phyloP scores from a whole-genome alignment of 2,797 vertebrate species.

The Centropyge bicolor region DNA sequence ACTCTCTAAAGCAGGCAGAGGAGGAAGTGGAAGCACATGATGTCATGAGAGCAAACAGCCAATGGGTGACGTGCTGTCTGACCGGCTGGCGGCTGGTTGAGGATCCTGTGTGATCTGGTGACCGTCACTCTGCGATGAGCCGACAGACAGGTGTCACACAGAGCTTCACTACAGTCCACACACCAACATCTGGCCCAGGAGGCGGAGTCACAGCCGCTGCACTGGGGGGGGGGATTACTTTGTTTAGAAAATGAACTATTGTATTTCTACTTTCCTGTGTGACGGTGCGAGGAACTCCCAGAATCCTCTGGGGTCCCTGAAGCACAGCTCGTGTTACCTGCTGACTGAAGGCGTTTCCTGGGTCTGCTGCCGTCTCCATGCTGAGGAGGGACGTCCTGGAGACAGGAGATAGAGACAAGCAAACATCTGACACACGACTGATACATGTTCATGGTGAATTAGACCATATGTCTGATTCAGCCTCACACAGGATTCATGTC shows the following conservation, averaged over 20 bases:
- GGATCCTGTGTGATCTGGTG: conserved; percentile 40
- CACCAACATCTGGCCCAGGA: conserved; percentile 42
- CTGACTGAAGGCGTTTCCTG: background rate
- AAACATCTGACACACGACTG: too few relatives aligned
- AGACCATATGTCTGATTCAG: too few relatives aligned
- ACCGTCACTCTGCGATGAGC: conserved; percentile 56
- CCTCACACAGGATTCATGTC: too few relatives aligned
- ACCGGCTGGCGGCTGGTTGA: conserved; percentile 38
- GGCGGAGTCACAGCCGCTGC: conserved; percentile 37
- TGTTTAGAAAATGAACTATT: too few relatives aligned
- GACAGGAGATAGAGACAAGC: too few relatives aligned
- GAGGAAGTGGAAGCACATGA: too few relatives aligned
- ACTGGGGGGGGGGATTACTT: too few relatives aligned
- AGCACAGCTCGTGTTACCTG: conserved; percentile 25
- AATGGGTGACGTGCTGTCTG: background rate
- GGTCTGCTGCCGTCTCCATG: background rate
- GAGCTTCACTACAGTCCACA: conserved; percentile 53
- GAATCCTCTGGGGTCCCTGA: background rate
- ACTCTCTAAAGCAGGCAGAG: too few relatives aligned
- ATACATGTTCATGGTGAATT: too few relatives aligned
- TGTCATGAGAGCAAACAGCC: background rate
- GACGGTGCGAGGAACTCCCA: too few relatives aligned
- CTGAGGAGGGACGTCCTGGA: conserved; percentile 5
- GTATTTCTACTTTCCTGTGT: too few relatives aligned
- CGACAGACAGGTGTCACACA: conserved; percentile 46